Base-by-base conservation (phyloP, 2,113 vertebrate genomes). In the Martes martes region DNA sequence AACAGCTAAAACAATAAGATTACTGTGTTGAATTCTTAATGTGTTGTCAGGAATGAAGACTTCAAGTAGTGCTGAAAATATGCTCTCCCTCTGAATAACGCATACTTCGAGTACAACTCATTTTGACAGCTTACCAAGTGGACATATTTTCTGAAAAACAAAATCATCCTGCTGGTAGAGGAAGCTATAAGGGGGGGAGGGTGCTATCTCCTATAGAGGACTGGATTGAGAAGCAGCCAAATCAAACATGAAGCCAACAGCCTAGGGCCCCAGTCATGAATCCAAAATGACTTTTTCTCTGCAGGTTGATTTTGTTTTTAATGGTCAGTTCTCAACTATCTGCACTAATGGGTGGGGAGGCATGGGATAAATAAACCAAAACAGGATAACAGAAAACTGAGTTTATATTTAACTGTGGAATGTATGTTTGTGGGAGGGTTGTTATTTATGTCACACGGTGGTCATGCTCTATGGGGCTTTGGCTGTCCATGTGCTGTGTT, bases 1-100 rank as follows among this genome's bases (percentile, higher is more conserved):
- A 96, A 95, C 92, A 98, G 93, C 94, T 94, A 96, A 93, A 98
- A 96, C 96, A 96, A 78, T 91, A 95, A 96, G 94, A 98, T 97
- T 91, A 42, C 89, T 89, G 50, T 84, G 74, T 52, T 55, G 67
- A 91, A 89, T 95, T 95, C 89, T 96, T 86, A 84, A 89, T 65
- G 88, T 15, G 2, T 81, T 86, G 81, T 98, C 97, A 94, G 80
- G 73, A 96, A 95, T 91, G 91, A 96, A 96, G 87, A 93, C 57
- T 97, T 73, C 78, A 93, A 95, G 94, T 47, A 76, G 84, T 76
- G 84, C 61, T 91, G 81, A 71, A 96, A 93, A 26, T 69, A 96
- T 96, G 97, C 91, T 96, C 94, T 96, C 55, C 76, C 88, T 71
- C 88, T 89, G 91, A 95, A 93, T 84, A 97, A 93, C 0, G 6